A percentile compares a stretch with the other conserved stretches of the same genome.
Conservation (phyloP, 1,140 invertebrate genomes). For the Platyura marginata region DNA sequence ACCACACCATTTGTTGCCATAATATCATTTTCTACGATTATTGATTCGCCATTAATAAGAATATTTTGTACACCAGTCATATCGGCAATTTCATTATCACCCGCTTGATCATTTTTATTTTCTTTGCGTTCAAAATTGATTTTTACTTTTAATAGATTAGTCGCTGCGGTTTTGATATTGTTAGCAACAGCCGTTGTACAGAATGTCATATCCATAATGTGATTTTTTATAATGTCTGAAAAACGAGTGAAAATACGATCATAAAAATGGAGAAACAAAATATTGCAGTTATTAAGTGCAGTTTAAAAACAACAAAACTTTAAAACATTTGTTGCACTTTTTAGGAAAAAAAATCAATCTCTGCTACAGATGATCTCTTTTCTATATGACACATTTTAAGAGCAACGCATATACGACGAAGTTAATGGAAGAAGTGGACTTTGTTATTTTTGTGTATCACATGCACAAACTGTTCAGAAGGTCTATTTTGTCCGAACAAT, state of each 20-base stretch:
- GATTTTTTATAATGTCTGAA: slow-evolving; percentile 39
- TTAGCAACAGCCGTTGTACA: slow-evolving; percentile 37
- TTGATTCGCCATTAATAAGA: slow-evolving; percentile 26
- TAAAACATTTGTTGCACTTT: no score
- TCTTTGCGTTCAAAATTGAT: slow-evolving; percentile 31
- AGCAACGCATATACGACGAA: no score
- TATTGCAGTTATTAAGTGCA: no score
- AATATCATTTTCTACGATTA: slow-evolving; percentile 27
- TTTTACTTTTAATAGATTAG: slow-evolving; percentile 31
- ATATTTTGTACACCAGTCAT: slow-evolving; percentile 11
- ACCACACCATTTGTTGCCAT: slow-evolving; percentile 48
- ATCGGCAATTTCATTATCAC: slow-evolving; percentile 5
- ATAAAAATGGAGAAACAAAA: not conserved
- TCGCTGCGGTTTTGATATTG: slow-evolving; percentile 29
- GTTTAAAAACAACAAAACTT: no score
- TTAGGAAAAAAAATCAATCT: no score
- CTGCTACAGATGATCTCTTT: no score
- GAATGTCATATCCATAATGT: slow-evolving; percentile 43
- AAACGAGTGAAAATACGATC: slow-evolving; percentile 2
- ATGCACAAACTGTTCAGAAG: no score
- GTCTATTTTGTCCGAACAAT: no score
- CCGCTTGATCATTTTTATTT: not conserved
- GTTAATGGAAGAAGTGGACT: no score
- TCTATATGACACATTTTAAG: no score
- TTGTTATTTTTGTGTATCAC: no score